A percentile compares a stretch with the other conserved stretches of the same genome.
These are phyloP conservation scores for Drosophila elegans DNA, from an alignment of 1,140 invertebrate species.

Conservation along the genomic window DNA sequence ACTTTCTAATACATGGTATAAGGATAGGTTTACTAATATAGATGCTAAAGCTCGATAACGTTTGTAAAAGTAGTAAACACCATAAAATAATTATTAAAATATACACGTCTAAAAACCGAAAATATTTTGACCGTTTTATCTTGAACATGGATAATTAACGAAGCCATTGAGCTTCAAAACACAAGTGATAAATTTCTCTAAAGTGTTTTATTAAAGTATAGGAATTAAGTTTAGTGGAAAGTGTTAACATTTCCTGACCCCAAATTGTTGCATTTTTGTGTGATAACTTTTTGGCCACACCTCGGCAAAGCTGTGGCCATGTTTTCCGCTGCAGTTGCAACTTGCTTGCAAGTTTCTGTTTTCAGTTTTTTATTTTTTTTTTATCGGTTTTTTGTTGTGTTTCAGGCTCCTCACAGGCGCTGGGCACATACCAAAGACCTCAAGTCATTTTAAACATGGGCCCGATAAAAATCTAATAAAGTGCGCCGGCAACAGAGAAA, in stretches of 20 bases:
- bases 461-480: slow-evolving; percentile 79
- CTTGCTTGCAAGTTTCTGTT: slow-evolving; percentile 11
- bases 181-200: no score
- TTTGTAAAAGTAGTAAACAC: no score
- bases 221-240: background rate
- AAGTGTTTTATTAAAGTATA: no score
- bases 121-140: no score
- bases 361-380: background rate
- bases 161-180: no score
- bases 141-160: no score
- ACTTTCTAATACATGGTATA: no score
- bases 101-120: no score
- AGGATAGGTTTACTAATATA: no score
- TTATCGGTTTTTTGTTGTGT: background rate
- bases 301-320: slow-evolving; percentile 9
- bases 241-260: background rate
- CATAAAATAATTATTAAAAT: no score
- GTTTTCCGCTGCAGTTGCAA: slow-evolving; percentile 14
- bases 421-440: slow-evolving; percentile 54
- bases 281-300: slow-evolving; percentile 22
- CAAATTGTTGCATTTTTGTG: background rate
- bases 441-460: slow-evolving; percentile 71
- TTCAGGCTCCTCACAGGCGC: slow-evolving; percentile 32
- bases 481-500: slow-evolving; percentile 46
- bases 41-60: no score